phyloP scores from a whole-genome alignment of 2,113 vertebrate species.

The Echinops telfairi region DNA sequence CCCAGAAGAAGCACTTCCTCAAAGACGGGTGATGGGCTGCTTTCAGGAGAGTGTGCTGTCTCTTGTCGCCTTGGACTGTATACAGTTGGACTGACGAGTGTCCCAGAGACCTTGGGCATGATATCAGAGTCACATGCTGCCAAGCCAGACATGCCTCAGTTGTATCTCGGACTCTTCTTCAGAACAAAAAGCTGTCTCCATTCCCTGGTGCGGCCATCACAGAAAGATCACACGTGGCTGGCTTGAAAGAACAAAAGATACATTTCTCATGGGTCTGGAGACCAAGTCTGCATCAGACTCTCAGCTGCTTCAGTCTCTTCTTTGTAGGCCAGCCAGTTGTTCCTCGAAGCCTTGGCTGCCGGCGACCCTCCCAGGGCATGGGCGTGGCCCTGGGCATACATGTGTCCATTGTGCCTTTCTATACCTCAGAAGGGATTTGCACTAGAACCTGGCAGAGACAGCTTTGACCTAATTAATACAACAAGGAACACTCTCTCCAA shows the following conservation, averaged over 20 bases:
- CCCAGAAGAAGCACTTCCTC: neutral
- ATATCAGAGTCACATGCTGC: neutral
- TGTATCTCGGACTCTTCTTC: neutral
- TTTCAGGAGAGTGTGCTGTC: neutral
- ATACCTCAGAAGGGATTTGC: neutral
- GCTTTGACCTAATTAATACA: neutral
- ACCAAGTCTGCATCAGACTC: neutral
- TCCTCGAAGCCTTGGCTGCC: neutral
- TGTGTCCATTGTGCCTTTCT: neutral
- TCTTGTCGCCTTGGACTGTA: neutral
- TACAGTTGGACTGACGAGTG: neutral
- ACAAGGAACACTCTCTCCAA: neutral
- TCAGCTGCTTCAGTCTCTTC: neutral
- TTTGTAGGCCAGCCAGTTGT: neutral
- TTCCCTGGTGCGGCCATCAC: neutral
- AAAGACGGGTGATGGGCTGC: neutral
- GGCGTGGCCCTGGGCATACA: neutral
- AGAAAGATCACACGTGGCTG: neutral
- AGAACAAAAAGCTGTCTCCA: neutral
- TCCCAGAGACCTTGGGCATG: neutral
- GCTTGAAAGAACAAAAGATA: neutral
- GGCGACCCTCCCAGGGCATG: neutral
- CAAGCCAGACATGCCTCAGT: neutral
- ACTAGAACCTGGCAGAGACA: neutral
- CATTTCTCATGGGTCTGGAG: neutral